Percentiles rank a stretch among this genome's conserved stretches.
Evolutionary conservation across 2,113 vertebrate genomes (phyloP).

Genomic region (Sphaerodactylus townsendi): DNA sequence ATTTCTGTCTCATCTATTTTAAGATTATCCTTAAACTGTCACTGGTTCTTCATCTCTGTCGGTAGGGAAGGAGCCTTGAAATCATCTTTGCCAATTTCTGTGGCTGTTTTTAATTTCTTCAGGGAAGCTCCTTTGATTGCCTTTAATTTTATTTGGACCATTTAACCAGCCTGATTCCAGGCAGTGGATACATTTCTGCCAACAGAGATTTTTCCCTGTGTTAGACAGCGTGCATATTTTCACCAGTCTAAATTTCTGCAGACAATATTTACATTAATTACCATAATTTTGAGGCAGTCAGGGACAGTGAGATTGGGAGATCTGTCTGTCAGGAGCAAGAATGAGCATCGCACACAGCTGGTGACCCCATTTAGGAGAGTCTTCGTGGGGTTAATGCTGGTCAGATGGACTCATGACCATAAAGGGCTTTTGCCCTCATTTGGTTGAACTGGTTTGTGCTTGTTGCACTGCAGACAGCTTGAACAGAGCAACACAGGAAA

Average conservation of each 20-base stretch:
- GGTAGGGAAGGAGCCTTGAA: constrained; percentile 44
- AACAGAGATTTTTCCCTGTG: constrained; percentile 8
- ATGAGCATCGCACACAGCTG: too few species aligned
- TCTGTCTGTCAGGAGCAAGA: too few species aligned
- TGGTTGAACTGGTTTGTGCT: background rate
- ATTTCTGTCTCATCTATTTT: constrained; percentile 47
- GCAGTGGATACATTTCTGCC: constrained; percentile 56
- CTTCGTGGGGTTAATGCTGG: background rate
- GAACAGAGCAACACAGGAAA: too few species aligned
- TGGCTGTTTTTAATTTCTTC: constrained; percentile 56
- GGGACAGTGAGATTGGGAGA: background rate
- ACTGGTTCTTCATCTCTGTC: constrained; percentile 42
- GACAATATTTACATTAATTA: constrained; percentile 8
- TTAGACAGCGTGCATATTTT: constrained; percentile 20
- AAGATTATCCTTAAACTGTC: constrained; percentile 60
- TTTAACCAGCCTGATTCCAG: constrained; percentile 50
- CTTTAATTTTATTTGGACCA: constrained; percentile 64
- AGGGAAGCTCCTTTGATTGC: constrained; percentile 58
- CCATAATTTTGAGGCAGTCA: constrained; percentile 6
- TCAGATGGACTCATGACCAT: background rate
- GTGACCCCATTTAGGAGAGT: background rate
- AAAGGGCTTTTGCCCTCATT: background rate
- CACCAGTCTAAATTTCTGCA: constrained; percentile 10
- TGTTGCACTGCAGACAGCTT: background rate
- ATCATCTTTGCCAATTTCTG: constrained; percentile 51